Evolutionary conservation across 2,797 vertebrate species (phyloP).

Genomic region (Anguilla marmorata): DNA sequence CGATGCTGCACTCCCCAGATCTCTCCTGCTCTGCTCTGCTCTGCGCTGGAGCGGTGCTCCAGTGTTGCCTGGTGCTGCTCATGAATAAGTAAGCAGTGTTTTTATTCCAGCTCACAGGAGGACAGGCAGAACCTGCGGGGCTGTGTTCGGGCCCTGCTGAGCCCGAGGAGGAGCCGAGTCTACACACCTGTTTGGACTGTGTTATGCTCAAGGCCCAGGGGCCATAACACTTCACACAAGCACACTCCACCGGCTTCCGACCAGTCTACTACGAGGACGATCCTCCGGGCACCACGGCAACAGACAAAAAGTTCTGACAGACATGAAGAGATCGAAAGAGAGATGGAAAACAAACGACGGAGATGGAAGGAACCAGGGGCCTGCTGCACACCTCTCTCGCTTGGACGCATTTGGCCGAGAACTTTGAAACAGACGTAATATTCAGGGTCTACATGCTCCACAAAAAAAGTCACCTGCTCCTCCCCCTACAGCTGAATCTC

Average conservation of each 20-base stretch:
- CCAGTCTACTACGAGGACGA: background rate
- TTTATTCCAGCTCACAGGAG: conserved; percentile 1
- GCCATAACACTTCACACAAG: background rate
- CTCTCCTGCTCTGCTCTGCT: background rate
- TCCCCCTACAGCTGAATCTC: background rate
- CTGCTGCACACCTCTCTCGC: background rate
- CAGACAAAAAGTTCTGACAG: background rate
- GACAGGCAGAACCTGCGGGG: background rate
- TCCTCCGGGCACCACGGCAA: background rate
- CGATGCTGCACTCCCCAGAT: background rate
- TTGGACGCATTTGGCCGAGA: background rate
- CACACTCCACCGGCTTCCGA: background rate
- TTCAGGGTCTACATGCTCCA: background rate
- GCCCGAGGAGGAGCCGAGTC: background rate
- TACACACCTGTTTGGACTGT: background rate
- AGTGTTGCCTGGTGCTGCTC: background rate
- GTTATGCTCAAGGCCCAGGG: background rate
- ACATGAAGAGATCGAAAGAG: background rate
- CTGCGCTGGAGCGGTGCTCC: background rate
- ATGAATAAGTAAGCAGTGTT: conserved; percentile 20
- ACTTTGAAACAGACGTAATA: background rate
- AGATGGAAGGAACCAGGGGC: background rate
- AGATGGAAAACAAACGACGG: background rate
- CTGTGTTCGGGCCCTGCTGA: background rate
- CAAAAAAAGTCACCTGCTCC: background rate